Percentiles rank a stretch among this genome's conserved stretches.
Evolutionary conservation across 2,797 vertebrate genomes (phyloP).

Genomic region (Scolopax bukidnonensis): DNA sequence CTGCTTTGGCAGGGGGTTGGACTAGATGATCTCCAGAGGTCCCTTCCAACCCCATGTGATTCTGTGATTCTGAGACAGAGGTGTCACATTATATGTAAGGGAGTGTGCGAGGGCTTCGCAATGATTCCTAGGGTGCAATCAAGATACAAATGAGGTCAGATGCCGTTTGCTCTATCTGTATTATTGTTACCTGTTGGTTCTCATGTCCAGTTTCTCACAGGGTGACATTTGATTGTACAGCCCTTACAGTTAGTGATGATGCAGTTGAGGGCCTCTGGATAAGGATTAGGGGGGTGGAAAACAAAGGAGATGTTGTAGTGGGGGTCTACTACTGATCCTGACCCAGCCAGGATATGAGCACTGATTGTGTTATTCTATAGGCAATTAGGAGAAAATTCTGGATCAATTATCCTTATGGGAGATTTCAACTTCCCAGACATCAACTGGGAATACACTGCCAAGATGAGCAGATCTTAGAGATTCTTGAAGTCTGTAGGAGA

Average conservation of each 20-base stretch:
- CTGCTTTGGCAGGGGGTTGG: too few species aligned
- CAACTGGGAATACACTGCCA: neutral
- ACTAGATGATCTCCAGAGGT: too few species aligned
- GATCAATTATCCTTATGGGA: neutral
- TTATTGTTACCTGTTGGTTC: too few species aligned
- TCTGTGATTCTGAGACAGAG: too few species aligned
- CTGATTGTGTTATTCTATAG: neutral
- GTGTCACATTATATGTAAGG: neutral
- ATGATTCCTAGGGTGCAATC: too few species aligned
- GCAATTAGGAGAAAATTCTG: neutral
- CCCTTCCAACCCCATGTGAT: too few species aligned
- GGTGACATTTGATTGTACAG: neutral
- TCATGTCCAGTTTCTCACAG: too few species aligned
- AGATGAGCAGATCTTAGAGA: neutral
- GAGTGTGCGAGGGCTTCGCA: too few species aligned
- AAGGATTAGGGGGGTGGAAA: neutral
- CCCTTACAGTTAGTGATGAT: neutral
- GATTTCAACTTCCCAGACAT: neutral
- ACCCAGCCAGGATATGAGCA: neutral
- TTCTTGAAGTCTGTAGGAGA: neutral
- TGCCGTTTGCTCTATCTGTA: too few species aligned
- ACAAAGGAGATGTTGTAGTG: neutral
- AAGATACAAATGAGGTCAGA: too few species aligned
- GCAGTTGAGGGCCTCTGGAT: neutral
- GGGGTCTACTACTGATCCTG: neutral